phyloP scores from a whole-genome alignment of 2,113 vertebrate genomes.

The Myocastor coypus region DNA sequence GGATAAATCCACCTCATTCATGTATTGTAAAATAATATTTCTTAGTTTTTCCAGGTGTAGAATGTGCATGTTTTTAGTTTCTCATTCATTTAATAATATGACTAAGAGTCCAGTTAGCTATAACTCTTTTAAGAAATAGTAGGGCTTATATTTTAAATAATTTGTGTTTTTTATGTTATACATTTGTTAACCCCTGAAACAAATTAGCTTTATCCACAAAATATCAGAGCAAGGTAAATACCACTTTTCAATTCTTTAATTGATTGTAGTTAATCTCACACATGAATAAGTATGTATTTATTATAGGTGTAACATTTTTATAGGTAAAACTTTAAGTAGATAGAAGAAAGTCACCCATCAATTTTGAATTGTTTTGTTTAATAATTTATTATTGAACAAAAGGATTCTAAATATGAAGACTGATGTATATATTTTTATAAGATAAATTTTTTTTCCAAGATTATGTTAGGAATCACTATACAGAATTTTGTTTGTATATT shows the following conservation, averaged over 20 bases:
- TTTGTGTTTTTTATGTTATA: not conserved
- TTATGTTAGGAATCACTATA: not conserved
- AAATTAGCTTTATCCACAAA: not conserved
- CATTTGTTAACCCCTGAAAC: not conserved
- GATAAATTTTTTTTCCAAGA: not conserved
- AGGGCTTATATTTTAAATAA: not conserved
- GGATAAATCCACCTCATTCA: not conserved
- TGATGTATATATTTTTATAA: not conserved
- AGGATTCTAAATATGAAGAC: not conserved
- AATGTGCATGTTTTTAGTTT: not conserved
- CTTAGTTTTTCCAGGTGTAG: not conserved
- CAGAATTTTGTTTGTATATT: not conserved
- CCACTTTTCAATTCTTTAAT: not conserved
- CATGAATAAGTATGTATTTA: not conserved
- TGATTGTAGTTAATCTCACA: not conserved
- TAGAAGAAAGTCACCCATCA: not conserved
- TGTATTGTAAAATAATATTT: not conserved
- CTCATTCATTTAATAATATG: not conserved
- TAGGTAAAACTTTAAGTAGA: not conserved
- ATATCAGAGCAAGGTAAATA: not conserved
- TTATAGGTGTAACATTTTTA: not conserved
- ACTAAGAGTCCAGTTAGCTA: not conserved
- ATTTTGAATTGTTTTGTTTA: constrained; percentile 37
- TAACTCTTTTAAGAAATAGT: not conserved
- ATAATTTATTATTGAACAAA: constrained; percentile 6